phyloP scores from a whole-genome alignment of 2,888 invertebrate species.

The Athrips mouffetella region DNA sequence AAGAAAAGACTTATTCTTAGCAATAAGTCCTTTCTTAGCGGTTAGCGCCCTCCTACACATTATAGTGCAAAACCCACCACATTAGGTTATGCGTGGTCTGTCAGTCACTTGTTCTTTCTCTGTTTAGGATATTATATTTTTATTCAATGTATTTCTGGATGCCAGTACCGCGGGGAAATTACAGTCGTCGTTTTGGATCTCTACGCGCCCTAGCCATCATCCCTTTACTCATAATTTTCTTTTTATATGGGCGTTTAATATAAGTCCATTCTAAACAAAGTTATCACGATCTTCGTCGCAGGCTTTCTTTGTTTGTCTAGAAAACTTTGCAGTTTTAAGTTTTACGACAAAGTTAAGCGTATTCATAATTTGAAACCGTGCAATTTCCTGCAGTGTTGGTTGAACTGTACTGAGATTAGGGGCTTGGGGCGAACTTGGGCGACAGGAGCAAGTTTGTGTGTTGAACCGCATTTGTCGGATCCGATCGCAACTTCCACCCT shows the following conservation, averaged over 20 bases:
- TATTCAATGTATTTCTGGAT: conserved; percentile 25
- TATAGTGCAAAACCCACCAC: no score
- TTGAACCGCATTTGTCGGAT: conserved; percentile 65
- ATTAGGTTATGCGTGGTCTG: no score
- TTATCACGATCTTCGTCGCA: neutral
- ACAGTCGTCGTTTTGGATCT: conserved; percentile 27
- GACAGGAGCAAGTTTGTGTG: conserved; percentile 51
- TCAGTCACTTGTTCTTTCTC: no score
- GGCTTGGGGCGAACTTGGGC: conserved; percentile 29
- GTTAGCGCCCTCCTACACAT: no score
- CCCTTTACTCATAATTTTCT: conserved; percentile 25
- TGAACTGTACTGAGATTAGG: conserved; percentile 26
- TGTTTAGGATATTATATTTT: no score
- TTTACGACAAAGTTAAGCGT: neutral
- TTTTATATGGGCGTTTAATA: conserved; percentile 1
- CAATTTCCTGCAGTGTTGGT: conserved; percentile 15
- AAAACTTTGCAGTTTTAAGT: conserved; percentile 3
- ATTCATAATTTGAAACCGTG: conserved; percentile 12
- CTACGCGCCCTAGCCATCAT: conserved; percentile 24
- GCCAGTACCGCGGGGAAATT: conserved; percentile 38
- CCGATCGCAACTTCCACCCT: conserved; percentile 48
- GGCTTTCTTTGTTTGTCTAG: conserved; percentile 1
- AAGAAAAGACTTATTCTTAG: no score
- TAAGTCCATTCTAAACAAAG: neutral
- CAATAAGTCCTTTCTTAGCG: no score